Evolutionary conservation across 2,797 vertebrate species (phyloP).

Genomic region (Cynopterus sphinx): DNA sequence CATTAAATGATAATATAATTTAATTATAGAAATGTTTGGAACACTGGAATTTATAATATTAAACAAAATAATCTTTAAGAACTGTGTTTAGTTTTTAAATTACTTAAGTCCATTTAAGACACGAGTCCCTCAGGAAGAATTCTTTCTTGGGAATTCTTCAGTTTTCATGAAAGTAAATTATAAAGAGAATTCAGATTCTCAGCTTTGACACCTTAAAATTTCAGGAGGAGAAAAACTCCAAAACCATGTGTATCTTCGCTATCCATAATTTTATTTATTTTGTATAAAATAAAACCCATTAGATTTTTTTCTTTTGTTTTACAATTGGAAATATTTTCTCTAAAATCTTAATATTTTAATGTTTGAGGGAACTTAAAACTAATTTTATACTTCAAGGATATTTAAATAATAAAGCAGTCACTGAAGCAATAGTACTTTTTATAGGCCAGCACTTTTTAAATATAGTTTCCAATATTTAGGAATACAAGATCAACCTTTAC

Average conservation of each 20-base stretch:
- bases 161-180: neutral
- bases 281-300: neutral
- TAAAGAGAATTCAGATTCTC: neutral
- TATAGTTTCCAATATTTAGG: neutral
- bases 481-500: slow-evolving; percentile 12
- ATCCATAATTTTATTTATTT: neutral
- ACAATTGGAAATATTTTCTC: slow-evolving; percentile 25
- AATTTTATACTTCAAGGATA: slow-evolving; percentile 4
- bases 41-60: neutral
- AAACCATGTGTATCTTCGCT: neutral
- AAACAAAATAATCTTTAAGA: neutral
- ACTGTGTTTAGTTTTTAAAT: neutral
- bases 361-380: neutral
- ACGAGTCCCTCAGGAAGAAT: neutral
- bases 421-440: neutral
- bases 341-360: slow-evolving; percentile 8
- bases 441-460: neutral
- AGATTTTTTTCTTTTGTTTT: neutral
- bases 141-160: neutral
- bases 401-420: slow-evolving; percentile 54
- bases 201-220: neutral
- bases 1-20: neutral
- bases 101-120: neutral
- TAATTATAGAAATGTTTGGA: neutral
- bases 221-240: neutral